Evolutionary conservation across 2,113 vertebrate genomes (phyloP), one percentile per base, ranked within the genome.

Genomic region (Zosterops lateralis): DNA sequence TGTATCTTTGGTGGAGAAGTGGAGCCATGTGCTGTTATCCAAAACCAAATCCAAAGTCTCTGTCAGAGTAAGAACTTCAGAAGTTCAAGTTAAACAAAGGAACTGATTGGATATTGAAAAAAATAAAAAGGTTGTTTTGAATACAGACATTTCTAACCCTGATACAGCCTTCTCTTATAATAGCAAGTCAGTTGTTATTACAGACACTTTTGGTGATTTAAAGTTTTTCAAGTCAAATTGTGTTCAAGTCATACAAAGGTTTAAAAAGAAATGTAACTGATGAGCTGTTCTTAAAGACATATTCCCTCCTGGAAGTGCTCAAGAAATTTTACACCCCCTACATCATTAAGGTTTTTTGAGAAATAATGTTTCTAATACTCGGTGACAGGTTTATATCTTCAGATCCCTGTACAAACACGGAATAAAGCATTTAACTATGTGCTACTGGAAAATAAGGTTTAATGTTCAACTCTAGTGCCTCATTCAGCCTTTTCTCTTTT

Each of bases 351-450:
- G 2, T 70, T 90, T 90, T 70, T 62, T 70, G 45, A 73, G 66
- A 87, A 89, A 73, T 73, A 18, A 48, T 76, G 14, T 81, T 94
- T 93, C 47, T 91, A 85, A 91, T 84, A 73, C 32, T 90, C 81
- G 72, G 47, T 88, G 90, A 95, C 91, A 95, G 90, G 71, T 95
- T 97, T 91, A 77, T 85, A 40, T 91, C 84, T 91, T 57, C 31
- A 93, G 88, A 94, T 90, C 78, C 67, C 82, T 88, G 60, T 91
- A 32, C 89, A 95, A 92, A 85, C 53, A 90, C 29, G 31, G 82
- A 95, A 90, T 95, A 93, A 89, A 91, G 47, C 34, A 14, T 92
- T 94, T 95, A 88, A 94, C 51, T 88, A 38, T 11, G 53, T 60
- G 78, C 82, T 91, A 64, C 72, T 91, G 90, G 82, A 95, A 95